Conservation (phyloP, 2,113 vertebrate species). For the Neotoma lepida region DNA sequence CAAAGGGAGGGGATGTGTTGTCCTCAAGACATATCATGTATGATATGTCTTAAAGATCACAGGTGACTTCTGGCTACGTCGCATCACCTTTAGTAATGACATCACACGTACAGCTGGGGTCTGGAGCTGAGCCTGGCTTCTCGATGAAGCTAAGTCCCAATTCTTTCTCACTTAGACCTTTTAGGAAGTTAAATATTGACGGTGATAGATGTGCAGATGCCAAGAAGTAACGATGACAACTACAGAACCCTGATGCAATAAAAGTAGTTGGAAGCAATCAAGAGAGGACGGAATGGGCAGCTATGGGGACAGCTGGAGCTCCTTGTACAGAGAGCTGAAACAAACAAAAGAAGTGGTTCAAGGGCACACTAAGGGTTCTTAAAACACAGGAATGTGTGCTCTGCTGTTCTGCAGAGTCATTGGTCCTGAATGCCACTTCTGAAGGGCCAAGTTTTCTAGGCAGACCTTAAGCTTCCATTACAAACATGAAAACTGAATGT, state of each 20-base stretch:
- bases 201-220: not conserved
- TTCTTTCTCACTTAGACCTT: not conserved
- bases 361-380: not conserved
- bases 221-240: not conserved
- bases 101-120: not conserved
- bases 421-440: too few relatives aligned
- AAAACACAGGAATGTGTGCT: not conserved
- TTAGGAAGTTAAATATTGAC: conserved; percentile 7
- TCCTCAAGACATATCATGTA: not conserved
- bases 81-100: not conserved
- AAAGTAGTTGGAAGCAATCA: not conserved
- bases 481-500: not conserved
- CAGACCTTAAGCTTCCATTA: not conserved
- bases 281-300: not conserved
- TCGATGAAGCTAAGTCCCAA: not conserved
- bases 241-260: not conserved
- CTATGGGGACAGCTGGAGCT: not conserved
- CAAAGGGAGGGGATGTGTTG: not conserved
- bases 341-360: not conserved
- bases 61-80: not conserved
- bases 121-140: not conserved
- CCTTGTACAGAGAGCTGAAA: not conserved
- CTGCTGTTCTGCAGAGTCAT: not conserved
- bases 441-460: not conserved
- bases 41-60: not conserved